Evolutionary conservation across 2,797 vertebrate species (phyloP).

Genomic region (Pseudochirops corinnae): DNA sequence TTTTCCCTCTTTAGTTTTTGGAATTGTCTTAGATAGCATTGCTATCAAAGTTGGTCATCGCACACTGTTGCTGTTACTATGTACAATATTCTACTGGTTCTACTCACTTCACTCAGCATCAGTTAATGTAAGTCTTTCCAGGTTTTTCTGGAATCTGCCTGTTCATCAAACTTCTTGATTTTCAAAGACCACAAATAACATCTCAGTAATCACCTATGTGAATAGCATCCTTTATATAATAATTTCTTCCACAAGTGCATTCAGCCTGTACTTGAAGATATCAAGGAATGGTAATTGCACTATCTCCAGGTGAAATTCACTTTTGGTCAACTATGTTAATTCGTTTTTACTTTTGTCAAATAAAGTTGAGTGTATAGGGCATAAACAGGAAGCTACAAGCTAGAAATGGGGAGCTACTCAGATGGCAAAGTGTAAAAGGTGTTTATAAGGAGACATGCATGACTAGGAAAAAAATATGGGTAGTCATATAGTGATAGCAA

Average conservation of each 20-base stretch:
- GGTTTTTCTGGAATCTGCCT: too few relatives aligned
- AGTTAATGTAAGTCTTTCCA: too few relatives aligned
- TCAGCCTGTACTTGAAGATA: neutral
- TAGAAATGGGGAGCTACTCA: neutral
- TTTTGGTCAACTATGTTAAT: neutral
- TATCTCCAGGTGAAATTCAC: neutral
- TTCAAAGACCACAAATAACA: neutral
- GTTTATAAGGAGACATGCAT: neutral
- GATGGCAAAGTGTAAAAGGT: neutral
- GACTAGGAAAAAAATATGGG: neutral
- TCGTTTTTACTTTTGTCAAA: neutral
- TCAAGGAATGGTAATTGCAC: neutral
- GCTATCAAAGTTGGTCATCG: too few relatives aligned
- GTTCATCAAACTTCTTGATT: neutral
- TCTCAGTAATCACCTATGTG: neutral
- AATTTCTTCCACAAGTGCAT: neutral
- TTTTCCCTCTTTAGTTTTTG: too few relatives aligned
- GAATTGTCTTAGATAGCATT: too few relatives aligned
- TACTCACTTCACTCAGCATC: too few relatives aligned
- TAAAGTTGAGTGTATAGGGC: neutral
- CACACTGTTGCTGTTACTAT: too few relatives aligned
- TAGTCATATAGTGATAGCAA: neutral
- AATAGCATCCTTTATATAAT: neutral
- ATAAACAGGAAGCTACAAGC: neutral
- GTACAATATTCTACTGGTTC: too few relatives aligned